A percentile compares a stretch with the other conserved stretches of the same genome.
These are phyloP conservation scores for Lophotis ruficrista DNA, from an alignment of 2,113 vertebrate species.

Conservation along the genomic window DNA sequence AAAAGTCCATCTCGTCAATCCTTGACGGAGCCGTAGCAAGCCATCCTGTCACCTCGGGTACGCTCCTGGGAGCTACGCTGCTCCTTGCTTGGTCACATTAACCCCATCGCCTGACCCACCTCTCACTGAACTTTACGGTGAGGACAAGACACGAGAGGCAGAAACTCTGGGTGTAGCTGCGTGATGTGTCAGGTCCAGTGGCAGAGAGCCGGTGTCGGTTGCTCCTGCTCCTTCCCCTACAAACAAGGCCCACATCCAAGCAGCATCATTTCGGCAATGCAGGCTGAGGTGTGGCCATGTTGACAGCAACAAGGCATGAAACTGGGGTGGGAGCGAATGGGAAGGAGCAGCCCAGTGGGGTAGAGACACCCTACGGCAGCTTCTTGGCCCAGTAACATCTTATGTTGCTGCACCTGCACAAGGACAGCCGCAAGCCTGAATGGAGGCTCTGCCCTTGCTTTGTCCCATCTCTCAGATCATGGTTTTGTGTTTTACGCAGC, in stretches of 20 bases:
- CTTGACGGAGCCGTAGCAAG: not conserved
- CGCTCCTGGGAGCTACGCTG: not conserved
- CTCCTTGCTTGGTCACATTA: not conserved
- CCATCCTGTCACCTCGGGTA: not conserved
- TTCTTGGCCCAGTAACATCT: not conserved
- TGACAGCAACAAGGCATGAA: not conserved
- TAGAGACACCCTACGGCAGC: not conserved
- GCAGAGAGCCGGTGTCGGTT: rapidly evolving
- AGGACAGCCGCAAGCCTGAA: not conserved
- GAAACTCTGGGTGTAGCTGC: not conserved
- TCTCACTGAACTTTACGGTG: not conserved
- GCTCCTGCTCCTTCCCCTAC: not conserved
- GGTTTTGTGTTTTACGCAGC: not conserved
- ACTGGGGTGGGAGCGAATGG: not conserved
- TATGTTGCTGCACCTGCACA: not conserved
- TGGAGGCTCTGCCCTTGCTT: not conserved
- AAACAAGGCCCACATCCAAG: not conserved
- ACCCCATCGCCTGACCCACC: not conserved
- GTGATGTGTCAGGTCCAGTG: not conserved
- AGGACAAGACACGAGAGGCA: not conserved
- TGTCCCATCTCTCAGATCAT: not conserved
- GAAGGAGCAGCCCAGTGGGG: not conserved
- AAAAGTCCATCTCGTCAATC: not conserved
- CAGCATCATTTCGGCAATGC: not conserved
- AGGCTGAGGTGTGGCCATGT: not conserved